A percentile compares a stretch with the other conserved stretches of the same genome.
Conservation (phyloP, 92 coral and sea anemone species). For the Palythoa heliodiscus region DNA sequence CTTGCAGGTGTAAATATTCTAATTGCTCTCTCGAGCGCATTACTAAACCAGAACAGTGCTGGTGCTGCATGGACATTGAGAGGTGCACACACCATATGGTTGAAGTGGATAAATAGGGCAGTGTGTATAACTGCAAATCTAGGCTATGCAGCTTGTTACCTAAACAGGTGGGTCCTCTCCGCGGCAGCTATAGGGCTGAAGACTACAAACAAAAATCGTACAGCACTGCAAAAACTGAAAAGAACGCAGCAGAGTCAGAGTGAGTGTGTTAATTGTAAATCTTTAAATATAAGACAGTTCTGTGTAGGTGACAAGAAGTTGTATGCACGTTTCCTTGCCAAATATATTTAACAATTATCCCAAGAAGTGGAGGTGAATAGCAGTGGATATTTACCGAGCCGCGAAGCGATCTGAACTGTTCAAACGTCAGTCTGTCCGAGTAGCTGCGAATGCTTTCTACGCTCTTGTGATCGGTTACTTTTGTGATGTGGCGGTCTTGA, state of each 20-base stretch:
- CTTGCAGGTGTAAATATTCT: constrained; percentile 56
- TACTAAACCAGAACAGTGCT: constrained; percentile 51
- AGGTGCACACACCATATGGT: constrained; percentile 34
- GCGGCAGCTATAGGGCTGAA: constrained; percentile 49
- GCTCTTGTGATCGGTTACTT: no score
- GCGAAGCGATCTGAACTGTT: no score
- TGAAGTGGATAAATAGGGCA: constrained; percentile 23
- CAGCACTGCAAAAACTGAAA: constrained; percentile 30
- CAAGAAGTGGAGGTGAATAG: no score
- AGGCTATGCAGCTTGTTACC: constrained; percentile 46
- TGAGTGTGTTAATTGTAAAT: constrained; percentile 21
- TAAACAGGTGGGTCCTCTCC: constrained; percentile 46
- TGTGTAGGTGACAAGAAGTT: neutral
- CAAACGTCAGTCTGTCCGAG: no score
- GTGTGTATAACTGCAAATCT: constrained; percentile 47
- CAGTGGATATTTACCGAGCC: no score
- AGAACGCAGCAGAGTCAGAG: constrained; percentile 41
- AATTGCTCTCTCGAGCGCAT: constrained; percentile 47
- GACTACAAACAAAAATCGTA: constrained; percentile 47
- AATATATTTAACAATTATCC: no score
- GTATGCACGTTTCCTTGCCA: neutral
- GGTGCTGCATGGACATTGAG: constrained; percentile 49
- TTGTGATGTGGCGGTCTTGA: no score
- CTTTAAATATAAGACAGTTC: neutral
- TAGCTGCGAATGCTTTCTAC: no score